Evolutionary conservation across 2,888 invertebrate genomes (phyloP).

Genomic region (Erebia ligea): DNA sequence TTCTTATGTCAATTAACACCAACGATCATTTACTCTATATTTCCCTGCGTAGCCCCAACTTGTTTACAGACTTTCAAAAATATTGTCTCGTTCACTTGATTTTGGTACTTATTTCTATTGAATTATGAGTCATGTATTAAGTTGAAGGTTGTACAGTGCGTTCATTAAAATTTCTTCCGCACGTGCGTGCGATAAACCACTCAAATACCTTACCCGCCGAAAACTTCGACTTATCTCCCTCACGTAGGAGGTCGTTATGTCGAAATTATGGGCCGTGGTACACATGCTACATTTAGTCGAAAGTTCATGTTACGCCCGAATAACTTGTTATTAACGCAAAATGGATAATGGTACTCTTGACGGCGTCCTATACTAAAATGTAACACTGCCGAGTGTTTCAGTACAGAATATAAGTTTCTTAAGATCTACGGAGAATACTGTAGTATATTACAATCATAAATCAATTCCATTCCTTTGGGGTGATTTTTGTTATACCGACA

Average conservation of each 20-base stretch:
- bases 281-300: constrained; percentile 81
- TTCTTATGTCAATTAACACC: constrained; percentile 16
- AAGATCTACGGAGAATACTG: too few species aligned
- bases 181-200: constrained; percentile 77
- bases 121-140: not conserved
- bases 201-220: constrained; percentile 64
- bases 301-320: constrained; percentile 75
- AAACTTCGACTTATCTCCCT: constrained; percentile 80
- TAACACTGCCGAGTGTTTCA: not conserved
- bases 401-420: too few species aligned
- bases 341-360: constrained; percentile 48
- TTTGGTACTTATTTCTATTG: constrained; percentile 3
- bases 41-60: constrained; percentile 13
- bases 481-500: too few species aligned
- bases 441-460: too few species aligned
- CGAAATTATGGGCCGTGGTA: constrained; percentile 77
- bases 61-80: constrained; percentile 11
- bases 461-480: too few species aligned
- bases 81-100: not conserved
- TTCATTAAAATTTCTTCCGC: constrained; percentile 78
- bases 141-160: constrained; percentile 39
- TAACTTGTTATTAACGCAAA: constrained; percentile 68
- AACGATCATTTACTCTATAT: constrained; percentile 17
- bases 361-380: not conserved
- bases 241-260: constrained; percentile 79